Percentiles rank a stretch among this genome's conserved stretches.
phyloP scores from a whole-genome alignment of 2,113 vertebrate species.

The Gila orcuttii region DNA sequence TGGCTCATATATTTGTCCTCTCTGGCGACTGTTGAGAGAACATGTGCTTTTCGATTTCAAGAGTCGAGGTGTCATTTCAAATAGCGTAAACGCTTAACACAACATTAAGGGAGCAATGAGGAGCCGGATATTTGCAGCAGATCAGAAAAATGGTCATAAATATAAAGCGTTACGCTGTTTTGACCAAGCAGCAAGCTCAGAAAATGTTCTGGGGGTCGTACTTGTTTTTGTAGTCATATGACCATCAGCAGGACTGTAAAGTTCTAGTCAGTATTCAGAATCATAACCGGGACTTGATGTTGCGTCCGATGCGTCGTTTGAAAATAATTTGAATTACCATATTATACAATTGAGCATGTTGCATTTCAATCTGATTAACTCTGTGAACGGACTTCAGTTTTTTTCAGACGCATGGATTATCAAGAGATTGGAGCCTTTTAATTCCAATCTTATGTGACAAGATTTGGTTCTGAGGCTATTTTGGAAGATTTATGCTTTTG shows the following conservation, averaged over 20 bases:
- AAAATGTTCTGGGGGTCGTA: neutral
- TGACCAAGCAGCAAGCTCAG: neutral
- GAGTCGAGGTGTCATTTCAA: neutral
- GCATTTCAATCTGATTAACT: neutral
- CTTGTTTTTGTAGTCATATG: neutral
- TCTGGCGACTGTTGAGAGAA: slow-evolving; percentile 14
- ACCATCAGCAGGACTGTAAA: neutral
- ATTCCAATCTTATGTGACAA: neutral
- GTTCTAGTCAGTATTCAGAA: neutral
- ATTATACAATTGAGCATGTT: neutral
- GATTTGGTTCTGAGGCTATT: neutral
- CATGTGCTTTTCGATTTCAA: neutral
- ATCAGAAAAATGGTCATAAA: neutral
- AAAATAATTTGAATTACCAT: neutral
- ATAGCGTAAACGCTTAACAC: neutral
- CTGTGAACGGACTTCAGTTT: no score
- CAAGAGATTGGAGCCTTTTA: neutral
- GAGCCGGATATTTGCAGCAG: neutral
- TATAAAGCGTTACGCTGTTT: neutral
- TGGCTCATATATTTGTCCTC: slow-evolving; percentile 56
- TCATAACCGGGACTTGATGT: neutral
- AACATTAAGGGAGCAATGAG: neutral
- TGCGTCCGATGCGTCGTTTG: neutral
- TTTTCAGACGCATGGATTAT: neutral
- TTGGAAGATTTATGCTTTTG: neutral